These are phyloP conservation scores for Erebia epiphron DNA, from an alignment of 2,888 invertebrate species.

Conservation along the genomic window DNA sequence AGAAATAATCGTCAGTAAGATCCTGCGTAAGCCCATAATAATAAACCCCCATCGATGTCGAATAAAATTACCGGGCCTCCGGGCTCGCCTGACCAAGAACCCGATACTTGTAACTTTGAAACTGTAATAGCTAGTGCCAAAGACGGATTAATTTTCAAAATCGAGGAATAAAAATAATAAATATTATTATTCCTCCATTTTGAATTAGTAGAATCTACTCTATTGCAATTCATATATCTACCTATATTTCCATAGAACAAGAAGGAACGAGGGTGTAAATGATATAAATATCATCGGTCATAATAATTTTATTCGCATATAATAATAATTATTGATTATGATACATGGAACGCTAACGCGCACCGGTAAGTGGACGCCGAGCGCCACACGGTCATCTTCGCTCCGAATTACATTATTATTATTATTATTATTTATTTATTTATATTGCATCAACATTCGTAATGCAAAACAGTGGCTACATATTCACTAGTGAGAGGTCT, in stretches of 20 bases:
- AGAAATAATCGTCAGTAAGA: no score
- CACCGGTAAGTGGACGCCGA: constrained; percentile 59
- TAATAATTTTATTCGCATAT: constrained; percentile 82
- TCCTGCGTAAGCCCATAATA: no score
- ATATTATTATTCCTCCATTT: no score
- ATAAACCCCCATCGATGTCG: no score
- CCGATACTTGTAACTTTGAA: no score
- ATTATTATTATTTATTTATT: constrained; percentile 57
- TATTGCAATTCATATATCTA: no score
- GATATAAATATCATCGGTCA: constrained; percentile 60
- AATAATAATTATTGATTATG: constrained; percentile 82
- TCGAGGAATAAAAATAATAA: no score
- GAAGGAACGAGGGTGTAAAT: constrained; percentile 35
- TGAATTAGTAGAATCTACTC: no score
- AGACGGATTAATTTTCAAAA: no score
- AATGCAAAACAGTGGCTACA: constrained; percentile 75
- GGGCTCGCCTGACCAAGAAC: no score
- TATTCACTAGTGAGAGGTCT: constrained; percentile 81
- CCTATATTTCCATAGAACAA: neutral
- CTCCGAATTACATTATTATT: constrained; percentile 71
- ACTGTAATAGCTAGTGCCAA: no score
- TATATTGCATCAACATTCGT: constrained; percentile 76
- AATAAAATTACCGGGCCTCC: no score
- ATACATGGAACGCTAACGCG: constrained; percentile 75
- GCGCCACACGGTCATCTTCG: constrained; percentile 55